These are phyloP conservation scores for Zapornia atra DNA, from an alignment of 2,113 vertebrate genomes.

Conservation along the genomic window DNA sequence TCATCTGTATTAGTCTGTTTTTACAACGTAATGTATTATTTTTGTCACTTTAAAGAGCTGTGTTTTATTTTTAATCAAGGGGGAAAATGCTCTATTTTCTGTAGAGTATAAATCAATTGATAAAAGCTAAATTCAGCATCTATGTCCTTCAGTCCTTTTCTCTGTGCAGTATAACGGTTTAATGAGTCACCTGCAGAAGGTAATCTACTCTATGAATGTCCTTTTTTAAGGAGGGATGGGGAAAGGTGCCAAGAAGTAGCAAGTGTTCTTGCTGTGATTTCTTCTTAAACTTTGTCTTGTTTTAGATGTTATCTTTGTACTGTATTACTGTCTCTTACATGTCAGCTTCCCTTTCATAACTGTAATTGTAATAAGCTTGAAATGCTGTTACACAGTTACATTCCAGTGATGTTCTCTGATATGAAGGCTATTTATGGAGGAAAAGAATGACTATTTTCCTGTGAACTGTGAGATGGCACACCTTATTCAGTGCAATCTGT, in stretches of 20 bases:
- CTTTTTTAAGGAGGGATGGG: rapidly evolving
- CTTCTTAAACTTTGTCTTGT: not conserved
- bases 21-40: not conserved
- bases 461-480: not conserved
- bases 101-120: not conserved
- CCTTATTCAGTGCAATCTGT: not conserved
- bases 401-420: not conserved
- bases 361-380: not conserved
- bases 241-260: not conserved
- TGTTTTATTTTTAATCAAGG: not conserved
- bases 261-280: not conserved
- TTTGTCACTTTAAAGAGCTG: not conserved
- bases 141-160: not conserved
- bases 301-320: not conserved
- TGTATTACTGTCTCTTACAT: not conserved
- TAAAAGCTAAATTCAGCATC: not conserved
- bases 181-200: too few species aligned
- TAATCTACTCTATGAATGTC: not conserved
- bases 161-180: not conserved
- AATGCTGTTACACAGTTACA: not conserved
- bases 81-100: not conserved
- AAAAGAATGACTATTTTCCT: not conserved
- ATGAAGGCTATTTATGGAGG: not conserved
- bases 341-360: not conserved
- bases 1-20: not conserved